Evolutionary conservation across 2,113 vertebrate genomes (phyloP).

Genomic region (Ifrita kowaldi): DNA sequence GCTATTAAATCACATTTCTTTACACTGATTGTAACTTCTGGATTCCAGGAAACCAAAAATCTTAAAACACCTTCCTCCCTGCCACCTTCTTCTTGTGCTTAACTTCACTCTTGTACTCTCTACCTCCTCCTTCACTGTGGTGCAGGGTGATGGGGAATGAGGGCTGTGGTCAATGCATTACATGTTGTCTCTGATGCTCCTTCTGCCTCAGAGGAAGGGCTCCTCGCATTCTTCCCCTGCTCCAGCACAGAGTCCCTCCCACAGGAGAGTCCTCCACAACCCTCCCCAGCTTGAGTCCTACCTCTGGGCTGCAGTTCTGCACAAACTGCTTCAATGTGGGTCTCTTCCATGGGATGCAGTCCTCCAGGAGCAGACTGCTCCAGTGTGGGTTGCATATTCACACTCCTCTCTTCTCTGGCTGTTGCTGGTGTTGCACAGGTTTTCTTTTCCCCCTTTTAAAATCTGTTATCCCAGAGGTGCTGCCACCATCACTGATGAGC

Average conservation of each 20-base stretch:
- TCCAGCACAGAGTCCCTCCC: not conserved
- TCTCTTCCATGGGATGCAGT: not conserved
- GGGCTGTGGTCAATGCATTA: not conserved
- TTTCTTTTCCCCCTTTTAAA: not conserved
- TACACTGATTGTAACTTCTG: not conserved
- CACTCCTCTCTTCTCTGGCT: not conserved
- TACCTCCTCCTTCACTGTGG: not conserved
- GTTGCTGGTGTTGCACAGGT: not conserved
- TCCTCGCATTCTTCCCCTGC: not conserved
- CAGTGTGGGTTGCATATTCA: not conserved
- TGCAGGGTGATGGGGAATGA: not conserved
- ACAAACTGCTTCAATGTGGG: not conserved
- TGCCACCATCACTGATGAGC: rapidly evolving
- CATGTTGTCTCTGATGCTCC: not conserved
- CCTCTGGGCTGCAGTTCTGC: not conserved
- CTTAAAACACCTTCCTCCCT: not conserved
- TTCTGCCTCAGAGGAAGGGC: not conserved
- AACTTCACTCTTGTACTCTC: not conserved
- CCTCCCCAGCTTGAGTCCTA: too few species aligned
- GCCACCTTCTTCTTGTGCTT: not conserved
- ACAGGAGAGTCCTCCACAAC: not conserved
- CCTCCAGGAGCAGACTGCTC: not conserved
- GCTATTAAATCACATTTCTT: not conserved
- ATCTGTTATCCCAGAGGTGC: not conserved
- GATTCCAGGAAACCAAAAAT: not conserved